Percentiles rank a stretch among this genome's conserved stretches.
phyloP scores from a whole-genome alignment of 2,113 vertebrate species.

The Mastomys coucha region DNA sequence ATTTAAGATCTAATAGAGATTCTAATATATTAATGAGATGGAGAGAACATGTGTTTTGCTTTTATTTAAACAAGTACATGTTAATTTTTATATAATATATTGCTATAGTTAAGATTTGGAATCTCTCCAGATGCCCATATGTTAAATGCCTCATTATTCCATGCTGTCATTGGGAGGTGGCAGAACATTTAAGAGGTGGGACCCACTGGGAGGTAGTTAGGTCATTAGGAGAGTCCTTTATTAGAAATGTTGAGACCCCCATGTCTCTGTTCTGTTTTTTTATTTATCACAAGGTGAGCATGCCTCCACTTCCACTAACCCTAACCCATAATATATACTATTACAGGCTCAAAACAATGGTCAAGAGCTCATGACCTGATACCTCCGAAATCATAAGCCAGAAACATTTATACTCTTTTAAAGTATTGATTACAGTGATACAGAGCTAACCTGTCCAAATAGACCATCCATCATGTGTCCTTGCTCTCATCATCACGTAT shows the following conservation, averaged over 20 bases:
- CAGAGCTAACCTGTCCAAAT: not conserved
- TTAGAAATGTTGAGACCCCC: not conserved
- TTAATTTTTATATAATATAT: constrained; percentile 35
- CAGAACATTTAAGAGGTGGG: not conserved
- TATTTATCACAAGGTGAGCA: not conserved
- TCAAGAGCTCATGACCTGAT: not conserved
- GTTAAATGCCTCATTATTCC: not conserved
- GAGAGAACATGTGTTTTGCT: not conserved
- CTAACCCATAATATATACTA: not conserved
- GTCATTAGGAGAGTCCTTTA: not conserved
- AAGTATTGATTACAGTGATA: not conserved
- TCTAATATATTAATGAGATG: not conserved
- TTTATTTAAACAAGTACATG: not conserved
- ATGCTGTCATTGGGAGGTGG: not conserved
- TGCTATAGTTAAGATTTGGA: not conserved
- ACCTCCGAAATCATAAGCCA: not conserved
- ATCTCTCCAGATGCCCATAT: not conserved
- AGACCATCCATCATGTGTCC: not conserved
- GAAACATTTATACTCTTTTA: not conserved
- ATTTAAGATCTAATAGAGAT: constrained; percentile 17
- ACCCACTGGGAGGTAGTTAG: too few species aligned
- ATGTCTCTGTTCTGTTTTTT: not conserved
- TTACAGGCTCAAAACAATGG: not conserved
- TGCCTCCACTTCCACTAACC: not conserved
- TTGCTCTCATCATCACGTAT: constrained; percentile 6